Evolutionary conservation across 2,113 vertebrate genomes (phyloP).

Genomic region (Baryphthengus martii): DNA sequence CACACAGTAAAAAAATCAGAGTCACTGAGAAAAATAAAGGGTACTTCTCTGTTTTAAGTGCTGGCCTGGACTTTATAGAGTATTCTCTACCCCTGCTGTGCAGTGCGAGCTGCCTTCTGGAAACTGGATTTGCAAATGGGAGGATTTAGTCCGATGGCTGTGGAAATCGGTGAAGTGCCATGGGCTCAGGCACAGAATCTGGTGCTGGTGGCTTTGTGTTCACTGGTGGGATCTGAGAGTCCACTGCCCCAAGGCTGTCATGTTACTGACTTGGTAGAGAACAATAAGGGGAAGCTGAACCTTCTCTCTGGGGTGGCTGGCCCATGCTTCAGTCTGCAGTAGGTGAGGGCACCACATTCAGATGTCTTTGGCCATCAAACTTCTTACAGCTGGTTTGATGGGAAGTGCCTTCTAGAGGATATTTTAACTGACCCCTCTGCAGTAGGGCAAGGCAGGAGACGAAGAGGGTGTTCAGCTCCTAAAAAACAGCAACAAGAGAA

Average conservation of each 20-base stretch:
- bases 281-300: not conserved
- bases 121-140: not conserved
- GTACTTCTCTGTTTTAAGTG: not conserved
- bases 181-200: not conserved
- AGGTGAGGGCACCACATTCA: rapidly evolving
- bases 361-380: not conserved
- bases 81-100: not conserved
- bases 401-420: not conserved
- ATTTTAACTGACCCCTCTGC: not conserved
- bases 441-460: not conserved
- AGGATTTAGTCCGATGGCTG: not conserved
- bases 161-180: not conserved
- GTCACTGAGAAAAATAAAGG: not conserved
- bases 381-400: not conserved
- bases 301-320: not conserved
- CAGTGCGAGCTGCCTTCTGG: not conserved
- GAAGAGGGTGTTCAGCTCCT: not conserved
- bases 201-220: not conserved
- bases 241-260: not conserved
- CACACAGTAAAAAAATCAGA: not conserved
- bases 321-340: not conserved
- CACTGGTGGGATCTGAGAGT: rapidly evolving
- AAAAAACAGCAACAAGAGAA: not conserved
- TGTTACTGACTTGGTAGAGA: not conserved
- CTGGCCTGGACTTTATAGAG: not conserved